These are phyloP conservation scores for Drosophila ercepeae DNA, from an alignment of 1,140 invertebrate species.

Conservation along the genomic window DNA sequence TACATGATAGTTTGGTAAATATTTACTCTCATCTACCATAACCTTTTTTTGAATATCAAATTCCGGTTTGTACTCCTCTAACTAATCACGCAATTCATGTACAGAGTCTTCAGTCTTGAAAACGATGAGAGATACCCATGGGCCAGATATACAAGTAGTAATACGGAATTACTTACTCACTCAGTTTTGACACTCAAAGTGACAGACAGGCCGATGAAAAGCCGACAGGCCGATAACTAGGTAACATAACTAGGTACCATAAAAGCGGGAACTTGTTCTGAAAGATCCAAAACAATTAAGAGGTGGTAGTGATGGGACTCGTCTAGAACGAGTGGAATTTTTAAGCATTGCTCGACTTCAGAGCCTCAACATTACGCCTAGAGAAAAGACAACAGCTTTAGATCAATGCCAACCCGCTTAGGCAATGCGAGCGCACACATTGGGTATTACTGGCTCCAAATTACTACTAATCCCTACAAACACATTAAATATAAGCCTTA, in stretches of 20 bases:
- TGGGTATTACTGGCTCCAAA: slow-evolving; percentile 12
- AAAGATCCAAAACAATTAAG: slow-evolving; percentile 30
- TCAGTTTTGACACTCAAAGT: too few species aligned
- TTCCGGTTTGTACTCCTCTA: background rate
- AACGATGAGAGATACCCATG: background rate
- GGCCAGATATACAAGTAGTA: too few species aligned
- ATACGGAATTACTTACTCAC: too few species aligned
- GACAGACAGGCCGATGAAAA: too few species aligned
- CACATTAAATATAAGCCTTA: slow-evolving; percentile 11
- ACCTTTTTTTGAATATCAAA: background rate
- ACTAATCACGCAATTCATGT: slow-evolving; percentile 29
- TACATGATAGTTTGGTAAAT: background rate
- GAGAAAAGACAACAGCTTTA: slow-evolving; percentile 44
- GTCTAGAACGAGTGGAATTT: slow-evolving; percentile 66
- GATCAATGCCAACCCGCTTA: slow-evolving; percentile 37
- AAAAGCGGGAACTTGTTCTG: slow-evolving; percentile 33
- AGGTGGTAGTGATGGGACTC: slow-evolving; percentile 65
- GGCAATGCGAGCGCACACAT: background rate
- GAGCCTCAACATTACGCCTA: slow-evolving; percentile 67
- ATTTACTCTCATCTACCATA: slow-evolving; percentile 6
- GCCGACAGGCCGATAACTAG: too few species aligned
- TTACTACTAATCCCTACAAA: slow-evolving; percentile 31
- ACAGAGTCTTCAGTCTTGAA: slow-evolving; percentile 15
- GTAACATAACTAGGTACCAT: background rate
- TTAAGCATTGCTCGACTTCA: slow-evolving; percentile 60